Percentiles rank a stretch among this genome's conserved stretches.
Conservation (phyloP, 2,888 invertebrate species). For the Lysandra bellargus region DNA sequence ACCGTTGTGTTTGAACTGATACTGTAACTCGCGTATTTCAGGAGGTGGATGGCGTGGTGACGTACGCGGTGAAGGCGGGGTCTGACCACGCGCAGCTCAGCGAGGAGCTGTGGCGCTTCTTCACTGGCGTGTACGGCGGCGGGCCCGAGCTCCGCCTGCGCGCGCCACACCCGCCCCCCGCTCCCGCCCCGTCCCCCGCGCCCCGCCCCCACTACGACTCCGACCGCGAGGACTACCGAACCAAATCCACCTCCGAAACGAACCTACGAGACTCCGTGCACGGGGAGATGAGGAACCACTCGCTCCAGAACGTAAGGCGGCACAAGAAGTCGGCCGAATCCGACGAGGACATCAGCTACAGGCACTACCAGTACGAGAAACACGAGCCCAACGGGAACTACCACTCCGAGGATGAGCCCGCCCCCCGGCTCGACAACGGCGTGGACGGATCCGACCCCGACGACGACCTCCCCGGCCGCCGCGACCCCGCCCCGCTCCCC, state of each 20-base stretch:
- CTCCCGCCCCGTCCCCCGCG: slow-evolving; percentile 36
- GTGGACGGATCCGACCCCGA: slow-evolving; percentile 68
- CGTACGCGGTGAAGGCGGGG: slow-evolving; percentile 68
- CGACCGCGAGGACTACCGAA: slow-evolving; percentile 70
- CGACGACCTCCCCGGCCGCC: slow-evolving; percentile 58
- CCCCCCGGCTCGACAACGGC: slow-evolving; percentile 62
- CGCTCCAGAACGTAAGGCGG: slow-evolving; percentile 68
- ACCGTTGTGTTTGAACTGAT: neutral
- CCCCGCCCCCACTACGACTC: slow-evolving; percentile 59
- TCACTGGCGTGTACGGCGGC: slow-evolving; percentile 92
- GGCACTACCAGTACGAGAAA: slow-evolving; percentile 55
- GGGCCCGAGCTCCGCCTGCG: slow-evolving; percentile 88
- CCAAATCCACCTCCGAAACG: slow-evolving; percentile 65
- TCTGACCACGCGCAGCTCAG: slow-evolving; percentile 89
- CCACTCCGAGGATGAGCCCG: slow-evolving; percentile 63
- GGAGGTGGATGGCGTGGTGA: slow-evolving; percentile 66
- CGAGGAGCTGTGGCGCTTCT: slow-evolving; percentile 92
- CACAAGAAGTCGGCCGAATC: slow-evolving; percentile 59
- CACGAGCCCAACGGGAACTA: slow-evolving; percentile 66
- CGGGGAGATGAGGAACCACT: slow-evolving; percentile 68
- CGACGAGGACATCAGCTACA: slow-evolving; percentile 63
- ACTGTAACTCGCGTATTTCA: slow-evolving; percentile 46
- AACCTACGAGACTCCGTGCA: slow-evolving; percentile 60
- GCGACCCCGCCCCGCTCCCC: slow-evolving; percentile 57
- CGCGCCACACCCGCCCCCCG: slow-evolving; percentile 43